These are phyloP conservation scores for Leistus spinibarbis DNA, from an alignment of 2,888 invertebrate species.

Conservation along the genomic window DNA sequence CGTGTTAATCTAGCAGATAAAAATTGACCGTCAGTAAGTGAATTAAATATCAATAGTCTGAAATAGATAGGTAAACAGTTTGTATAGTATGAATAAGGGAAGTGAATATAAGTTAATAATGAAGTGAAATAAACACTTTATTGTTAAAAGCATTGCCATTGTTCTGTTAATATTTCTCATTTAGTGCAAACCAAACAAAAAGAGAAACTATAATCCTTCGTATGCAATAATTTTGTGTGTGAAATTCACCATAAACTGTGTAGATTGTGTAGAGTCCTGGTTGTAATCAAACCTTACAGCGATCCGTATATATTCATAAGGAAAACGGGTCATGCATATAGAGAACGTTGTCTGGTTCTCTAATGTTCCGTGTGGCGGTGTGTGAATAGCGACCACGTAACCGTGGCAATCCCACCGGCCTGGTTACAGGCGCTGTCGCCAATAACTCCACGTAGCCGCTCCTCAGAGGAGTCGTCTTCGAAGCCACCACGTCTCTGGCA, in stretches of 20 bases:
- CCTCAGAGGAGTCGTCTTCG: not conserved
- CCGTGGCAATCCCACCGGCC: conserved; percentile 14
- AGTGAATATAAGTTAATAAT: no score
- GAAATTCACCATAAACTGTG: not conserved
- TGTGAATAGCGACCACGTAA: conserved; percentile 7
- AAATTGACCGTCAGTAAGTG: no score
- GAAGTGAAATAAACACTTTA: no score
- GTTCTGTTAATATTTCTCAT: no score
- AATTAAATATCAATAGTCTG: no score
- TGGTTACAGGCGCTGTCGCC: conserved; percentile 15
- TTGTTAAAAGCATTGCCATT: no score
- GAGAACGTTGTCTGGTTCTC: not conserved
- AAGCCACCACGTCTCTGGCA: conserved; percentile 16
- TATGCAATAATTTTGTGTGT: not conserved
- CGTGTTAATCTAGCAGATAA: no score
- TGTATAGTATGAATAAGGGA: no score
- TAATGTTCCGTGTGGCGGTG: not conserved
- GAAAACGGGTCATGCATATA: not conserved
- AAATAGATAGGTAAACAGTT: no score
- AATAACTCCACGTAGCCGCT: not conserved
- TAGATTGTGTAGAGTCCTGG: not conserved
- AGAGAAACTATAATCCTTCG: not conserved
- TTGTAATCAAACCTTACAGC: not conserved
- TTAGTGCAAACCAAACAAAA: no score
- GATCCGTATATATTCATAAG: not conserved